Evolutionary conservation across 2,888 invertebrate genomes (phyloP), one percentile per base, ranked within the genome.

Genomic region (Mellilla xanthometata): DNA sequence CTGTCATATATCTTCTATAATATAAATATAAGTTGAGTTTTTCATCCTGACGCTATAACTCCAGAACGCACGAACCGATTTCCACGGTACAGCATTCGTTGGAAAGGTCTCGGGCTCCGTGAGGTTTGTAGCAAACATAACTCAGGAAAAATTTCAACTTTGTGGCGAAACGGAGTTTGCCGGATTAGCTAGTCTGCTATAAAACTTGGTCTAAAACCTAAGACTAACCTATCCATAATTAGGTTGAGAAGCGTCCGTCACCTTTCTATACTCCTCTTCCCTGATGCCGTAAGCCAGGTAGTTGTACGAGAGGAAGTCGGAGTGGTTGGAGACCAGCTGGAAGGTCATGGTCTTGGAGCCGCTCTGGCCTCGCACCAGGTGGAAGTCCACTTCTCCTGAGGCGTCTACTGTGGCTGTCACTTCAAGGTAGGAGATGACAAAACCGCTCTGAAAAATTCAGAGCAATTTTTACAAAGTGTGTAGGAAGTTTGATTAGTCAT

Each of bases 241-340:
- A 56, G 57, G 56, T 54, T 45, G 42, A 8, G 74, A 68, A 34
- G 67, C 67, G 42, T 65, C 56, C 12, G 62, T 83, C 76, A 88
- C 88, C 87, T 89, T 88, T 76, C 75, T 75, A 52, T 85, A 89
- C 34, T 87, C 76, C 10, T 79, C 80, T 24, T 85, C 88, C 38
- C 65, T 60, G 33, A 89, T 82, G 6, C 88, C 88, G 46, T 85
- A 87, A 0, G 79, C 70, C 39, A 81, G 45, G 60, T 84, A 89
- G 24, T 71, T 71, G 70, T 76, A 89, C 0, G 75, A 56, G 4
- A 89, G 65, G 67, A 86, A 89, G 58, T 89, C 88, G 1, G 75
- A 75, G 12, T 78, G 68, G 59, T 87, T 89, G 54, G 88, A 82
- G 10, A 81, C 67, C 54, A 88, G 71, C 34, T 83, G 86, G 68